Evolutionary conservation across 2,113 vertebrate species (phyloP).

Genomic region (Chrysemys picta): DNA sequence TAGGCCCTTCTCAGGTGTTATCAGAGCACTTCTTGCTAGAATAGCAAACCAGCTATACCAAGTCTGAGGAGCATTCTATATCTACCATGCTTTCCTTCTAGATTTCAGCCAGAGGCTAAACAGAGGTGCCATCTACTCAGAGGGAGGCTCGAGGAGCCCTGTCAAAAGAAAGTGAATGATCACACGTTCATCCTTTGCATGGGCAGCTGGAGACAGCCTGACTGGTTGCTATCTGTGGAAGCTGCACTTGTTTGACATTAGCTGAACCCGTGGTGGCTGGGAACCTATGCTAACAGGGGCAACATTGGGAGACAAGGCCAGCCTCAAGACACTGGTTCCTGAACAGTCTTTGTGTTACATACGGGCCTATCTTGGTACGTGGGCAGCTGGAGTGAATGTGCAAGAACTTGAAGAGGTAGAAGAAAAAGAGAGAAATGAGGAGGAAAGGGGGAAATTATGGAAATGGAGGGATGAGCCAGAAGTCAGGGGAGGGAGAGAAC

Average conservation of each 20-base stretch:
- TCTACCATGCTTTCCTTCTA: not conserved
- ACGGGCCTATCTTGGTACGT: no score
- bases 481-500: no score
- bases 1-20: not conserved
- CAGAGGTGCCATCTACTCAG: not conserved
- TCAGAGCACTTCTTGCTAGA: no score
- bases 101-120: not conserved
- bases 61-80: not conserved
- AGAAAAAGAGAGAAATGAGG: not conserved
- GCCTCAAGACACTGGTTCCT: no score
- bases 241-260: not conserved
- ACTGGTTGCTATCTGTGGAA: not conserved
- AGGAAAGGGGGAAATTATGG: no score
- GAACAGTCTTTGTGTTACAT: not conserved
- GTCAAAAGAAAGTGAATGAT: not conserved
- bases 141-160: no score
- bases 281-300: not conserved
- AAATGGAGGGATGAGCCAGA: not conserved
- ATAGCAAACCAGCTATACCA: no score
- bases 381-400: not conserved
- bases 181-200: not conserved
- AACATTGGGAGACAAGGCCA: no score
- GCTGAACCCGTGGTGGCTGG: not conserved
- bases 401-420: not conserved
- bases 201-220: not conserved